Conservation (phyloP, 2,797 vertebrate species). For the Epinephelus awoara region DNA sequence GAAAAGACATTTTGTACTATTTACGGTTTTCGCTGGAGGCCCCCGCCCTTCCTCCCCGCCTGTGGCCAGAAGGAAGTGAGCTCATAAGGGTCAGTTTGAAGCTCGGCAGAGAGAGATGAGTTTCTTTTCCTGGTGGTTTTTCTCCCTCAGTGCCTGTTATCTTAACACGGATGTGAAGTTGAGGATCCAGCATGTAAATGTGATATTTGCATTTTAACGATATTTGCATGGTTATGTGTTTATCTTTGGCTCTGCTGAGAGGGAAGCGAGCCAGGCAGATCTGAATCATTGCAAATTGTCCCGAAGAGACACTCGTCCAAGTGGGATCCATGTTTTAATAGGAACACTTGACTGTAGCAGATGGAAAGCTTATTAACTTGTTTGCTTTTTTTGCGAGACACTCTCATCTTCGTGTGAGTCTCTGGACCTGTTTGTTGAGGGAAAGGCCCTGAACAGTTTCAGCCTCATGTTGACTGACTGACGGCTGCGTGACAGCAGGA, state of each 20-base stretch:
- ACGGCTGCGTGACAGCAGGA: slow-evolving; percentile 42
- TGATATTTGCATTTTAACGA: slow-evolving; percentile 59
- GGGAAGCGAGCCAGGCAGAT: slow-evolving; percentile 25
- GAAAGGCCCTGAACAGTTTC: not conserved
- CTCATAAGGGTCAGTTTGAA: slow-evolving; percentile 50
- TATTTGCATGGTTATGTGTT: slow-evolving; percentile 54
- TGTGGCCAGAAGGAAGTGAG: slow-evolving; percentile 75
- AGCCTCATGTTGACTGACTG: not conserved
- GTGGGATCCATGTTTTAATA: not conserved
- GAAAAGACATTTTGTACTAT: slow-evolving; percentile 74
- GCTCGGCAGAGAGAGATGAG: slow-evolving; percentile 12
- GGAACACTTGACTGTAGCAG: not conserved
- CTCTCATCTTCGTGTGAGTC: not conserved
- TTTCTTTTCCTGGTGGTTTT: slow-evolving; percentile 11
- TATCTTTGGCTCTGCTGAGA: slow-evolving; percentile 27
- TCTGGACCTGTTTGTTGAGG: not conserved
- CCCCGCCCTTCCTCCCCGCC: slow-evolving; percentile 80
- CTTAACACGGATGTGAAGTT: not conserved
- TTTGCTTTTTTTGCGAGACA: not conserved
- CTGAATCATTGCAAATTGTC: slow-evolving; percentile 40
- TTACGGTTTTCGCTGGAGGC: slow-evolving; percentile 54
- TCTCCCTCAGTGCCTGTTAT: not conserved
- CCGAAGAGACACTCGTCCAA: slow-evolving; percentile 6
- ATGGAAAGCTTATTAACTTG: not conserved
- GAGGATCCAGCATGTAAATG: slow-evolving; percentile 66